Conservation (phyloP, 2,797 vertebrate species). For the Thalassophryne amazonica region DNA sequence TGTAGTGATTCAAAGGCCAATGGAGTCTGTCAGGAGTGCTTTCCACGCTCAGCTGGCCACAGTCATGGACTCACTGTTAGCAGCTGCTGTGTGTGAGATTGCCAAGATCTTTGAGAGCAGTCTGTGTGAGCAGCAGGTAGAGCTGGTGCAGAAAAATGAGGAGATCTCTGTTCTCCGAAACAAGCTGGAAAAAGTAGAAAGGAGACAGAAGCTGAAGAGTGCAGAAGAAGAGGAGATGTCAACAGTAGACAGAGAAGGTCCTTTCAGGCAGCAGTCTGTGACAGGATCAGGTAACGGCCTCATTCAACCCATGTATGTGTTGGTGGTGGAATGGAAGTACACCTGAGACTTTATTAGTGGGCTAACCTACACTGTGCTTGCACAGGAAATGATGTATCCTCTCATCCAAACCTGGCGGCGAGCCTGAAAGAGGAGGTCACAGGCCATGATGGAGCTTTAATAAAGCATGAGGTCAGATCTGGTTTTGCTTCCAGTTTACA, state of each 20-base stretch:
- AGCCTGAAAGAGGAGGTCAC: conserved; percentile 61
- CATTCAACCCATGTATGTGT: neutral
- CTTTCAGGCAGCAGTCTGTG: conserved; percentile 24
- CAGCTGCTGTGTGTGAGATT: conserved; percentile 74
- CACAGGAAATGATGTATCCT: conserved; percentile 35
- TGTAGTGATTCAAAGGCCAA: conserved; percentile 18
- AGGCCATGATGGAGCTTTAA: conserved; percentile 38
- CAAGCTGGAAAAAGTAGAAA: conserved; percentile 67
- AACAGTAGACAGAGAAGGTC: conserved; percentile 28
- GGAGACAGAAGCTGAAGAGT: conserved; percentile 47
- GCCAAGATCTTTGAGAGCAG: conserved; percentile 75
- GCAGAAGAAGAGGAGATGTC: conserved; percentile 39
- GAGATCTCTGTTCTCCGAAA: conserved; percentile 65
- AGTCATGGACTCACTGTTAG: conserved; percentile 75
- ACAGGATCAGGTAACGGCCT: conserved; percentile 46
- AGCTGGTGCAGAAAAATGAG: conserved; percentile 59
- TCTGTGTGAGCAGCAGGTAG: conserved; percentile 73
- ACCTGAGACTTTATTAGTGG: neutral
- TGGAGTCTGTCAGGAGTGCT: conserved; percentile 62
- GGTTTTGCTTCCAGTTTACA: neutral
- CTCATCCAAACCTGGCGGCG: conserved; percentile 27
- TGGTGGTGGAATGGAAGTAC: neutral
- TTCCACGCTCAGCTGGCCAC: conserved; percentile 74
- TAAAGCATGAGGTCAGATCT: conserved; percentile 63
- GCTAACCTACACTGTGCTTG: neutral